Base-by-base conservation (phyloP, 1,140 invertebrate genomes). In the Battus philenor region DNA sequence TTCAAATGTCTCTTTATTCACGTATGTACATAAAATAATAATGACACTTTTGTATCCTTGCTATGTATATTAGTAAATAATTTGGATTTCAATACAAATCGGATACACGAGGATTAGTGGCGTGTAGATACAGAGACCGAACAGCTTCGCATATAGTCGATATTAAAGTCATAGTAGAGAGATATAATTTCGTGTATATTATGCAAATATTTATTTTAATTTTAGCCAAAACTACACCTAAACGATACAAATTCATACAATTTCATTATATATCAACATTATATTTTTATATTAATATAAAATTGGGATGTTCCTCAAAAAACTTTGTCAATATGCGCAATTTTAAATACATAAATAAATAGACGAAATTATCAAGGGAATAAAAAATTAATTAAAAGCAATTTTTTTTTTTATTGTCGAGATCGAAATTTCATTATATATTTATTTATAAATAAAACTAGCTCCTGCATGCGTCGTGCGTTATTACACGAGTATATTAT, bases 1-100 rank as follows among this genome's bases (percentile, higher is more conserved):
- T 79, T 74, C 57, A 69, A 72, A 68, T 76, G 51, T 58, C 66
- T 69, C 57, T 77, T 79, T 73, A 74, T 71, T 75, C 54, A 68
- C 59, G 57, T 76, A 78, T 77, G 69, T 80, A 80, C 76, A 78
- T 71, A 74, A 77, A 74, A 74, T 73, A 73, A 74, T 69, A 63
- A 62, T 62, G 58, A 77, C 68, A 74, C 70, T 74, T 69, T 69
- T 63, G 68, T 65, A 53, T 68, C 70, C 59, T 72, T 52, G 64
- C 64, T 66, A 62, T 67, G 56, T 69, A 61, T 74, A 63, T 67
- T 60, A 76, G 58, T 63, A 54, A 73, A 76, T 76, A 76, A 79
- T 73, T 76, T 75, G 75, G 57, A 68, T 76, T 72, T 71, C 68
- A 56, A 72, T 55, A 60, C 27, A 63, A 52, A 59, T 51, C 43